Conservation (phyloP, 1,140 invertebrate genomes). For the Pseudomyrmex sp. region DNA sequence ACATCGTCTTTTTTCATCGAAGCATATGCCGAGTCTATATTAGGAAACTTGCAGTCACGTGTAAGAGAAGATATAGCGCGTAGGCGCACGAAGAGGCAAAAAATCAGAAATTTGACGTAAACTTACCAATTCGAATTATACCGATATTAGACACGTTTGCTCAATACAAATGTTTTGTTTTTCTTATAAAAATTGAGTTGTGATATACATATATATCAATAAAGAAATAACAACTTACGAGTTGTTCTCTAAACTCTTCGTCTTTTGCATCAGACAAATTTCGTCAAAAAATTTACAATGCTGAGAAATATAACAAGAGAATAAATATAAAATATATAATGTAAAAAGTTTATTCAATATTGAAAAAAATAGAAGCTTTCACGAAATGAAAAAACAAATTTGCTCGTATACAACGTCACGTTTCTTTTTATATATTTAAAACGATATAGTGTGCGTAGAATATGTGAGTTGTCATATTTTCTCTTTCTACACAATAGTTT, state of each 20-base stretch:
- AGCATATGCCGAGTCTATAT: slow-evolving; percentile 60
- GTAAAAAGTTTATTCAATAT: too few relatives aligned
- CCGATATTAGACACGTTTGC: not conserved
- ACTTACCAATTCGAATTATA: slow-evolving; percentile 3
- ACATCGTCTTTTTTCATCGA: slow-evolving; percentile 60
- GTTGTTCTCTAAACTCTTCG: not conserved
- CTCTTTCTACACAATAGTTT: not conserved
- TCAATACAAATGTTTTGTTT: not conserved
- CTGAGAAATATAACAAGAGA: too few relatives aligned
- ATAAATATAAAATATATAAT: too few relatives aligned
- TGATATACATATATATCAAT: too few relatives aligned
- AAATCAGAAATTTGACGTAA: slow-evolving; percentile 32
- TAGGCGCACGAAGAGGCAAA: slow-evolving; percentile 25
- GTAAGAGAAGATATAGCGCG: slow-evolving; percentile 57
- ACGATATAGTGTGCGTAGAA: not conserved
- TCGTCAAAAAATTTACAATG: not conserved
- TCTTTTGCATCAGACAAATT: not conserved
- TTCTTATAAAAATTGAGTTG: not conserved
- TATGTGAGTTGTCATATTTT: not conserved
- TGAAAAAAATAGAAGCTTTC: too few relatives aligned
- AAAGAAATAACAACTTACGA: too few relatives aligned
- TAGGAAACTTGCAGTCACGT: slow-evolving; percentile 62
- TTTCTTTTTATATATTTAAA: not conserved
- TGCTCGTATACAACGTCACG: too few relatives aligned
- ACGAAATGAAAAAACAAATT: too few relatives aligned